Base-by-base conservation (phyloP, 2,113 vertebrate species). In the Rhadina sibilatrix region DNA sequence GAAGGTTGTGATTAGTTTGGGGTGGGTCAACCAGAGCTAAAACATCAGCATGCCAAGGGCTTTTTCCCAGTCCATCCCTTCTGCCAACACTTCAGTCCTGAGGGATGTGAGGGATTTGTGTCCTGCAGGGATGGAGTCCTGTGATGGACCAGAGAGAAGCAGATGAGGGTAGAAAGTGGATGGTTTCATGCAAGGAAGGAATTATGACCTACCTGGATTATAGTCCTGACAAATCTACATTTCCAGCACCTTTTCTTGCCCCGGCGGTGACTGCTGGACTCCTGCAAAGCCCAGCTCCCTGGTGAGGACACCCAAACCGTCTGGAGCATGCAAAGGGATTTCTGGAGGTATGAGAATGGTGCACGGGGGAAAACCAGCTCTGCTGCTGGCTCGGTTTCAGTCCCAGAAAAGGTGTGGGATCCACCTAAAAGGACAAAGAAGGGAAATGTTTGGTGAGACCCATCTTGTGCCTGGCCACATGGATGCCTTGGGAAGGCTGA, bases 281-380 rank as follows among this genome's bases (percentile, higher is more conserved):
- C 27, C 76, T 33, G 82, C 25, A 61, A 74, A 81, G 72, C 53
- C 89, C 76, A 74, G 38, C 68, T 89, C 60, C 60, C 28, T 27
- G 76, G 7, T 52, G 76, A 84, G 75, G 96, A 84, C 64, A 78
- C 86, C 64, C 80, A 95, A 70, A 92, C 52, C 0, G 30, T 38
- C 72, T 86, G 91, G 52, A 95, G 40, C 91, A 94, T 81, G 80
- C 86, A 94, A 74, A 92, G 47, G 33, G 75, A 69, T 79, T 95
- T 92, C 80, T 63, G 86, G 71, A 83, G 60, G 49, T 25, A 35
- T 38, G 25, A 77, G 31, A 21, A 6, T 2, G 15, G 40, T 9
- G 59, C 33, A 31, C 12, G 0, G 27, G 50, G 47, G 35, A 74
- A 49, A 86, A 46, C 35, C 13, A 38, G 21, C 79, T 70, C 63